Evolutionary conservation across 1,140 invertebrate species (phyloP), one percentile per base, ranked within the genome.

Genomic region (Ceratosolen solmsi): DNA sequence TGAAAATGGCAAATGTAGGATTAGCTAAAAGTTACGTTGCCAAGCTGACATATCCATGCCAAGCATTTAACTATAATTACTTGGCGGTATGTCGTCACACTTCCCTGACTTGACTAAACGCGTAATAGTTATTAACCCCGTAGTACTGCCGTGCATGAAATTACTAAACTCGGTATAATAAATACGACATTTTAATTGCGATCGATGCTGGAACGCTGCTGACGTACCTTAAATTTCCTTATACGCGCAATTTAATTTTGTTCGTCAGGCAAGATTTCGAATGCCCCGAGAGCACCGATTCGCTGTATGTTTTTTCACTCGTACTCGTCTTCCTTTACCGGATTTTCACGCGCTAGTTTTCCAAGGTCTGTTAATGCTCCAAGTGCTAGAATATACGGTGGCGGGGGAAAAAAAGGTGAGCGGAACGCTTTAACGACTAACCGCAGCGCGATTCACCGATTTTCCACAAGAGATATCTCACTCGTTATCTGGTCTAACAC

Each of bases 401-500:
- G 25, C 20, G 41, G 4, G 41, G 20, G n/a, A 5, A 22, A 77
- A 65, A 30, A 58, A 72, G 27, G 46, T 60, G 38, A 68, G 56
- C 25, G 56, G 72, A 54, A 36, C 60, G 72, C 72, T 81, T 81
- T 81, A 81, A 63, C 60, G 58, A 72, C 63, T 82, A 77, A 82
- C 63, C 63, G 25, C 63, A 75, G 33, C 13, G 30, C 71, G 72
- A 75, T 70, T 70, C 58, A 22, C 41, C 22, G 80, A 82, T 82
- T 82, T 76, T 82, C 65, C 63, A 71, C 49, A 77, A 71, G 72
- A 81, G 51, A 76, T 77, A 76, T 71, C 58, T 68, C n/a, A 60
- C 36, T 76, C 65, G 73, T 84, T 84, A 81, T 84, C 83, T 78
- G 74, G 30, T 84, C 75, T 84, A 81, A 84, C 83, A 80, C 83